Base-by-base conservation (phyloP, 2,888 invertebrate genomes). In the Mechanitis mazaeus region DNA sequence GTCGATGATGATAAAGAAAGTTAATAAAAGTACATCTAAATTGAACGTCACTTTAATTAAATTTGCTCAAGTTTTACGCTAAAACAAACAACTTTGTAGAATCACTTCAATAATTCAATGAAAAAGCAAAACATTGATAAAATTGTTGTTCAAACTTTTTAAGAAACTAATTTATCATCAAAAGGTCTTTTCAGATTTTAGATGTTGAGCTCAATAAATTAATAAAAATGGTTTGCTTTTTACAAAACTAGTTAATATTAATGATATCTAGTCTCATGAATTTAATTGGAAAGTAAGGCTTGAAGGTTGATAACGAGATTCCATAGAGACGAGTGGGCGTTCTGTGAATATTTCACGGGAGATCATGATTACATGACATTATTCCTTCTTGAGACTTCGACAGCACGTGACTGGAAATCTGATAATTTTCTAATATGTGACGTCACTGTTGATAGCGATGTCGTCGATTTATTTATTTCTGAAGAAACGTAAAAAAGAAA, bases 301-400 rank as follows among this genome's bases (percentile, higher is more conserved):
- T 38, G 56, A 9, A 58, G 35, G 45, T 9, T 53, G 60, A 63
- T 58, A 53, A 60, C 54, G 56, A 60, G 45, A 20, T 56, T 58
- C 42, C 54, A 9, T 58, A 60, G 45, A 58, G 45, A 42, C 33
- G 38, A 20, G 20, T 20, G 56, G 63, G 65, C 60, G 60, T 42
- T 45, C 38, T 46, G 11, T 59, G 64, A 62, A 64, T 68, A 64
- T 66, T 66, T 68, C 64, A 63, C 58, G 61, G 53, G 61, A 59
- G 3, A 47, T 58, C 47, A 74, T 76, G 79, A 79, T 78, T 79
- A 75, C 75, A 65, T 70, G 69, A 74, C 75, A 79, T 79, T 76
- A 79, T 78, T 75, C 71, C 69, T 68, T 63, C 68, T 64, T 64
- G 63, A 70, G 72, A 72, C 72, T 70, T 64, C 65, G 70, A 61